Evolutionary conservation across 2,888 invertebrate genomes (phyloP).

Genomic region (Dryobota labecula): DNA sequence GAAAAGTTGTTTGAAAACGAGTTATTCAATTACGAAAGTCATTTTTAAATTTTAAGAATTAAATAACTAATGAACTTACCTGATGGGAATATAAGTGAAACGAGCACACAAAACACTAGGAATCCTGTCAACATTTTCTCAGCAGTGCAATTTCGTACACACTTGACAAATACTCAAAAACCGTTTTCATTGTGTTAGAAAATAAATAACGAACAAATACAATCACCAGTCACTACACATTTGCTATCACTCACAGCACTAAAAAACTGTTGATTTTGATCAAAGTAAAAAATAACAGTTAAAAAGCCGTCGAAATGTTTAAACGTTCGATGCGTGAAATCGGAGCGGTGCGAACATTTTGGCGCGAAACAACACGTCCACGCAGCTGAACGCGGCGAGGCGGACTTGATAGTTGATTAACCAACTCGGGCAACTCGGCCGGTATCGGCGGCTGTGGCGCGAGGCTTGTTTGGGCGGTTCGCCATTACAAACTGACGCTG

Average conservation of each 20-base stretch:
- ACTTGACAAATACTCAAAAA: constrained; percentile 79
- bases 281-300: constrained; percentile 76
- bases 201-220: constrained; percentile 71
- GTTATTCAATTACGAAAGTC: constrained; percentile 37
- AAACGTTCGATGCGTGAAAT: constrained; percentile 67
- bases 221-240: constrained; percentile 75
- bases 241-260: constrained; percentile 72
- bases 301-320: constrained; percentile 60
- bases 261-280: constrained; percentile 77
- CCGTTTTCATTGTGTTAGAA: constrained; percentile 84
- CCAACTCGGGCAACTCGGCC: constrained; percentile 53
- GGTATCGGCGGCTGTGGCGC: constrained; percentile 54
- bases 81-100: constrained; percentile 78
- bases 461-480: constrained; percentile 63
- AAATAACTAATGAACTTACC: constrained; percentile 75
- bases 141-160: constrained; percentile 79
- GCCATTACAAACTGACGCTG: constrained; percentile 51
- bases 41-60: not conserved
- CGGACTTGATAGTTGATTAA: constrained; percentile 69
- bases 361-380: constrained; percentile 76
- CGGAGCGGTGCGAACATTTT: constrained; percentile 75
- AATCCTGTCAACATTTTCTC: constrained; percentile 87
- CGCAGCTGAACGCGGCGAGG: constrained; percentile 72
- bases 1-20: constrained; percentile 7
- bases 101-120: constrained; percentile 79